Evolutionary conservation across 2,797 vertebrate genomes (phyloP).

Genomic region (Siniperca scherzeri): DNA sequence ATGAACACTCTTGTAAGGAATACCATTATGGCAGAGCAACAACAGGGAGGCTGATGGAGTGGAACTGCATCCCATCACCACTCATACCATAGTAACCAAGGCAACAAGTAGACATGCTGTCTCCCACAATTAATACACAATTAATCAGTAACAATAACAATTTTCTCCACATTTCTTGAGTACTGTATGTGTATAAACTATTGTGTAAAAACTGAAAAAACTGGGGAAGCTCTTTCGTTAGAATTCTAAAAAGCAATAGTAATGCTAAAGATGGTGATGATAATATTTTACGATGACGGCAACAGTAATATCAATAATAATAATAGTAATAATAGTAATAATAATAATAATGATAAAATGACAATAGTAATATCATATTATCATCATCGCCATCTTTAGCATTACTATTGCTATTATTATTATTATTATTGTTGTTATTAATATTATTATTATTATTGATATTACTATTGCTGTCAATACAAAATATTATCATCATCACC

Average conservation of each 20-base stretch:
- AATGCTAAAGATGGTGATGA: too few relatives aligned
- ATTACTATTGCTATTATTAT: too few relatives aligned
- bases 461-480: too few relatives aligned
- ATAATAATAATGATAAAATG: too few relatives aligned
- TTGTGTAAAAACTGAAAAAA: background rate
- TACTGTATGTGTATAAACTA: background rate
- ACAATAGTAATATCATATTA: too few relatives aligned
- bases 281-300: too few relatives aligned
- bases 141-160: conserved; percentile 20
- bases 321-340: too few relatives aligned
- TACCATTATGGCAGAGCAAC: conserved; percentile 11
- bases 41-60: conserved; percentile 4
- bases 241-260: background rate
- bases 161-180: background rate
- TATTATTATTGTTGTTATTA: too few relatives aligned
- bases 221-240: background rate
- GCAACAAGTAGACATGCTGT: conserved; percentile 40
- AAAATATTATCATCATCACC: too few relatives aligned
- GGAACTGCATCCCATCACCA: conserved; percentile 43
- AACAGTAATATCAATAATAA: too few relatives aligned
- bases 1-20: background rate
- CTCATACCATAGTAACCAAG: conserved; percentile 37
- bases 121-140: conserved; percentile 26
- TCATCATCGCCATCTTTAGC: too few relatives aligned
- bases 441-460: too few relatives aligned